Evolutionary conservation across 2,888 invertebrate species (phyloP).

Genomic region (Agrochola lota): DNA sequence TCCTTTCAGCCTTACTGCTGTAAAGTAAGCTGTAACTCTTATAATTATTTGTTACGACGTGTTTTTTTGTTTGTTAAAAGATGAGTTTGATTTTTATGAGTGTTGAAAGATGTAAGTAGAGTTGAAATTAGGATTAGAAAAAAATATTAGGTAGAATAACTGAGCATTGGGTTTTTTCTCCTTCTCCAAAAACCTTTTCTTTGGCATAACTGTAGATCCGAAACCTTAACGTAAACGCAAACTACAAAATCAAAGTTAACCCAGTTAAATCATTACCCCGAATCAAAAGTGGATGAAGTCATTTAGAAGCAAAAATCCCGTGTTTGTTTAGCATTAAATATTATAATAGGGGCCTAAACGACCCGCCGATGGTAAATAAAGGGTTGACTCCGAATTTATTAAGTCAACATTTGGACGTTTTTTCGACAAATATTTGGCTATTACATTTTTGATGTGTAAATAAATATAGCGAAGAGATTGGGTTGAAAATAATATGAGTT

Average conservation of each 20-base stretch:
- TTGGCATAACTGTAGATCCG: background rate
- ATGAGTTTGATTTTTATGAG: no score
- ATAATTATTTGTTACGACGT: background rate
- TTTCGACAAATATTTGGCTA: constrained; percentile 78
- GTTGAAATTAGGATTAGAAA: background rate
- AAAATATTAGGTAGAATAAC: background rate
- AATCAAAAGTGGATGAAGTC: constrained; percentile 80
- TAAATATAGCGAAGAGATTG: constrained; percentile 68
- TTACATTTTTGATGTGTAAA: constrained; percentile 74
- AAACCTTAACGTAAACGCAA: constrained; percentile 64
- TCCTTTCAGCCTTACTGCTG: background rate
- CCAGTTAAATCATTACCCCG: constrained; percentile 63
- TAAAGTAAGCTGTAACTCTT: background rate
- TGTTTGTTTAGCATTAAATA: constrained; percentile 90
- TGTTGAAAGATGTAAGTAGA: background rate
- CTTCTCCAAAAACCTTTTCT: background rate
- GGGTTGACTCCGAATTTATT: constrained; percentile 86
- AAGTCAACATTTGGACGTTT: constrained; percentile 80
- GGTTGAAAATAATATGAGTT: constrained; percentile 33
- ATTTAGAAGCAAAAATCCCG: constrained; percentile 83
- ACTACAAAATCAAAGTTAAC: constrained; percentile 64
- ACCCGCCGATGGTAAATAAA: constrained; percentile 84
- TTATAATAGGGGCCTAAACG: constrained; percentile 88
- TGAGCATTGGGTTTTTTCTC: background rate
- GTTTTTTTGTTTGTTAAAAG: no score